These are phyloP conservation scores for Battus philenor DNA, from an alignment of 1,140 invertebrate species.

Conservation along the genomic window DNA sequence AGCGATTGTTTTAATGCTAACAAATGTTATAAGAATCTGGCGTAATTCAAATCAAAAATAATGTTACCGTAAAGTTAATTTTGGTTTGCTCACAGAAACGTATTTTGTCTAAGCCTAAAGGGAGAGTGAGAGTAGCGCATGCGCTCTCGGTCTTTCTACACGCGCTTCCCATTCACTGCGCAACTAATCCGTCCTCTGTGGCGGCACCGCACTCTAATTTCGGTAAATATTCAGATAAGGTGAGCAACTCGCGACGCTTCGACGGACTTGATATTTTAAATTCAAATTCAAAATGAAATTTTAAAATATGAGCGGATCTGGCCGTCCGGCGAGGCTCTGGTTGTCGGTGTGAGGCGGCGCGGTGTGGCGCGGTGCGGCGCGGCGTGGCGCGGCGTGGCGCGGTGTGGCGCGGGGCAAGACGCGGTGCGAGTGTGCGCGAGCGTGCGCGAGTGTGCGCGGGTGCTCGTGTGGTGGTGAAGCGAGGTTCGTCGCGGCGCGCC, in stretches of 20 bases:
- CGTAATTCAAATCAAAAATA: too few species aligned
- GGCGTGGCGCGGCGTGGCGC: constrained; percentile 25
- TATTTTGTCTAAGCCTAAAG: constrained; percentile 32
- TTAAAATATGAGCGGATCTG: constrained; percentile 63
- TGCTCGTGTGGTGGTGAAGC: constrained; percentile 57
- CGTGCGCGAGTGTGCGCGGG: constrained; percentile 46
- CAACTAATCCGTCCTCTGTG: constrained; percentile 48
- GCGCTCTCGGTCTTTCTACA: constrained; percentile 54
- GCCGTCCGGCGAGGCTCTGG: constrained; percentile 39
- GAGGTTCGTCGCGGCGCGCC: constrained; percentile 56
- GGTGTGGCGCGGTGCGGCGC: constrained; percentile 25
- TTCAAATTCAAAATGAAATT: constrained; percentile 54
- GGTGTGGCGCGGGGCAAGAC: constrained; percentile 30
- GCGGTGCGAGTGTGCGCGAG: constrained; percentile 32
- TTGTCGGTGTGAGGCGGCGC: constrained; percentile 34
- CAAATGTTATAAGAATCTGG: too few species aligned
- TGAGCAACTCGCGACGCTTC: constrained; percentile 37
- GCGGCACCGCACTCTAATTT: constrained; percentile 35
- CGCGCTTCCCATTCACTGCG: constrained; percentile 63
- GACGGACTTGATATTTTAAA: constrained; percentile 47
- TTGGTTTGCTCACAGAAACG: constrained; percentile 28
- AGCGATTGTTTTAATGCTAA: constrained; percentile 8
- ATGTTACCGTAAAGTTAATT: too few species aligned
- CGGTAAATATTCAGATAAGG: constrained; percentile 53
- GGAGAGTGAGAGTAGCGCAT: constrained; percentile 57